Base-by-base conservation (phyloP, 2,797 vertebrate genomes). In the Bufotes viridis region DNA sequence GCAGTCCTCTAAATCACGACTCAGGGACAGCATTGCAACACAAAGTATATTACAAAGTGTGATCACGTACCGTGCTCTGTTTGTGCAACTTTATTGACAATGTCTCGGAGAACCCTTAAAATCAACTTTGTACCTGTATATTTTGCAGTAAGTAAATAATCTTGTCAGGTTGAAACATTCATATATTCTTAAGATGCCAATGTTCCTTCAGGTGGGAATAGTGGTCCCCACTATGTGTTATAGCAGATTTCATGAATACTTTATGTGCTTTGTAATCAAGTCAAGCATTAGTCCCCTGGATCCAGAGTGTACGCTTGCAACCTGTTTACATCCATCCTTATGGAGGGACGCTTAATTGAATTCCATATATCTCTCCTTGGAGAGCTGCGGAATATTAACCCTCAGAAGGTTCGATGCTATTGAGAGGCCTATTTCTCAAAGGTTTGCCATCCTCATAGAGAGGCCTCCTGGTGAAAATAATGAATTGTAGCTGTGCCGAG, bases 271-370 rank as follows among this genome's bases (percentile, higher is more conserved):
- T 67, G 49, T 65, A 55, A 82, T 78, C 65, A 80, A 85, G 67
- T 85, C 81, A 17, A 61, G 55, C 57, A 78, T 78, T 78, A 85
- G 82, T 89, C 74, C 78, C 82, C 24, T 42, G 51, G 55, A 42
- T 84, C 72, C 80, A 26, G 22, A 61, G 11, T 53, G 72, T 78
- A 74, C 86, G 78, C 69, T 29, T 85, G 78, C 78, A 49, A 74
- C 49, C 57, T 81, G 63, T 86, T 89, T 89, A 70, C 78, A 86
- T 82, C 78, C 69, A 69, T 42, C 69, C 18, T 89, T 78, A 67
- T 78, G 67, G 74, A 76, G 60, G 61, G 24, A 82, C 17, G 15
- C 70, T 81, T 72, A 69, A 86, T 89, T 86, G 58, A 82, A 78
- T 86, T 86, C 84, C 72, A 86, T 86, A 86, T 76, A 83, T 82